These are phyloP conservation scores for Myotis brandtii DNA, from an alignment of 2,113 vertebrate genomes.

Conservation along the genomic window DNA sequence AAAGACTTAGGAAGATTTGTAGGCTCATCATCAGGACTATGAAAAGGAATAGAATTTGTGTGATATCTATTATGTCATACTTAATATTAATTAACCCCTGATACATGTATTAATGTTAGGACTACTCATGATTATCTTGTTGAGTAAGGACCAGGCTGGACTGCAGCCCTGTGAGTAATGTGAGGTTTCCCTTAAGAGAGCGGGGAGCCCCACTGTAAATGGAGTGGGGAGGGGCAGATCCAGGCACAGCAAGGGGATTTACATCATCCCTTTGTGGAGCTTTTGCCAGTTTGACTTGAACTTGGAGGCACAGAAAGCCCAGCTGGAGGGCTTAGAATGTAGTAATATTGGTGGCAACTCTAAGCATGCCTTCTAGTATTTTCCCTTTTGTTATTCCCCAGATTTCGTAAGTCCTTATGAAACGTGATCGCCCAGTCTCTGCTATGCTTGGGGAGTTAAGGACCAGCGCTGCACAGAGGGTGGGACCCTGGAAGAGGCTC, in stretches of 20 bases:
- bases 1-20: background rate
- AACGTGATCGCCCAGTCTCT: background rate
- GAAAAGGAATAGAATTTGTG: background rate
- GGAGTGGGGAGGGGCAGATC: background rate
- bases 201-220: rapidly evolving
- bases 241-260: too few species aligned
- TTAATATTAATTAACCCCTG: too few species aligned
- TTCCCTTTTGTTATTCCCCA: background rate
- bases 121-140: rapidly evolving
- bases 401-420: background rate
- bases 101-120: too few species aligned
- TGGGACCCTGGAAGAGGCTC: background rate
- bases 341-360: rapidly evolving
- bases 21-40: too few species aligned
- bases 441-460: background rate
- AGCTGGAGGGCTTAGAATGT: rapidly evolving
- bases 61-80: background rate
- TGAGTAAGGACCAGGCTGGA: background rate
- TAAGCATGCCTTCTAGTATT: background rate
- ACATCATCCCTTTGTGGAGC: background rate
- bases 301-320: background rate
- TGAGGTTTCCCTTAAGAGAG: rapidly evolving
- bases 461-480: background rate
- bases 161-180: background rate
- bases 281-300: too few species aligned